These are phyloP conservation scores for Drosophila paranaensis DNA, from an alignment of 2,888 invertebrate species.

Conservation along the genomic window DNA sequence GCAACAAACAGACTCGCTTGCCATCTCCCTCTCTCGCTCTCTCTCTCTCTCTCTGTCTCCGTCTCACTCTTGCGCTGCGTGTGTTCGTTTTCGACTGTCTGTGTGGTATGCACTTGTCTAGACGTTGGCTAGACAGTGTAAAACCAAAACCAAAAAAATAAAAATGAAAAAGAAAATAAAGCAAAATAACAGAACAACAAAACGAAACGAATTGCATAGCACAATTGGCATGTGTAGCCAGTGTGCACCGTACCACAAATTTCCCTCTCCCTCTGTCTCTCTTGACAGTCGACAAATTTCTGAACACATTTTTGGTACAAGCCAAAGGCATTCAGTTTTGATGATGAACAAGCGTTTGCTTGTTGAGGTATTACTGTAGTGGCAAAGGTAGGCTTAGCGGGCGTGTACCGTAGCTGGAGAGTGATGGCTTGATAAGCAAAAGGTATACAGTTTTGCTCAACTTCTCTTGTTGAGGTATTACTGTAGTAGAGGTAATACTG, in stretches of 20 bases:
- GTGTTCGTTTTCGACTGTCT: constrained; percentile 59
- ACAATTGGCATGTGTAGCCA: constrained; percentile 59
- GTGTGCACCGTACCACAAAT: constrained; percentile 17
- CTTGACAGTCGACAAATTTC: constrained; percentile 63
- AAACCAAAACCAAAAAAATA: constrained; percentile 76
- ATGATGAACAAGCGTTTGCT: neutral
- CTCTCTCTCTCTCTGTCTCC: constrained; percentile 16
- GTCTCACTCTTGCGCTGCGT: constrained; percentile 41
- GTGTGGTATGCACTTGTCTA: constrained; percentile 83
- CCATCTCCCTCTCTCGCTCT: constrained; percentile 17
- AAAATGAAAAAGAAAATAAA: constrained; percentile 32
- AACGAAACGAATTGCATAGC: constrained; percentile 73
- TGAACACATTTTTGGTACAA: constrained; percentile 31
- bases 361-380: neutral
- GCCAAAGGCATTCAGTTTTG: constrained; percentile 1
- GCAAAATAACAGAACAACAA: constrained; percentile 60
- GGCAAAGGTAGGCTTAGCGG: too few species aligned
- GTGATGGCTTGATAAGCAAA: neutral
- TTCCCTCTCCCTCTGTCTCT: neutral
- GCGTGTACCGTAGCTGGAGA: too few species aligned
- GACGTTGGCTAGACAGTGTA: constrained; percentile 84
- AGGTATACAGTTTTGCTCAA: neutral
- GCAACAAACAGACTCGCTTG: constrained; percentile 66
- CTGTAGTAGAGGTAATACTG: neutral
- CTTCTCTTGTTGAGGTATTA: neutral